A percentile compares a stretch with the other conserved stretches of the same genome.
Conservation (phyloP, 2,797 vertebrate genomes). For the Rhabdomys pumilio region DNA sequence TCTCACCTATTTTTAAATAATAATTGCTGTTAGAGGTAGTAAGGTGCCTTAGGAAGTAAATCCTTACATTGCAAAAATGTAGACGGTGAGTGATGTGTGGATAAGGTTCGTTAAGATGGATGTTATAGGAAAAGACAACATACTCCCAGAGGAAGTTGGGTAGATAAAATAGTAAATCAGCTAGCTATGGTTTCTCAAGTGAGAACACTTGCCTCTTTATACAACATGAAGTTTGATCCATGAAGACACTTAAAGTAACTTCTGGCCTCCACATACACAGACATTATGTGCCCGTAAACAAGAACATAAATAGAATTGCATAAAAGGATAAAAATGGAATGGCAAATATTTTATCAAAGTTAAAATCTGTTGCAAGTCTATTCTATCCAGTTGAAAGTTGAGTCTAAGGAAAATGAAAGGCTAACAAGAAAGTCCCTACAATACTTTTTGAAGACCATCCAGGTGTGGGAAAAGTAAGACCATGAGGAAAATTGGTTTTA, state of each 20-base stretch:
- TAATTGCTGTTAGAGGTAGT: no score
- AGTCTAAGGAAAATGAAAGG: not conserved
- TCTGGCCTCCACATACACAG: not conserved
- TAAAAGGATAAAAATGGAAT: not conserved
- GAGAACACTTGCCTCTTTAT: not conserved
- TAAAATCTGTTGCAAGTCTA: not conserved
- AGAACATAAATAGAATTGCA: not conserved
- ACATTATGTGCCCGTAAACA: not conserved
- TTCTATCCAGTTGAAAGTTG: not conserved
- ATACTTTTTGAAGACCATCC: not conserved
- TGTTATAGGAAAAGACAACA: not conserved
- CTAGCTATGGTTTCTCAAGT: not conserved
- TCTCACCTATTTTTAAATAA: not conserved
- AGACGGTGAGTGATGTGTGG: not conserved
- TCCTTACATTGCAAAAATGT: not conserved
- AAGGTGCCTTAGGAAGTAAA: not conserved
- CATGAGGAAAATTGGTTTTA: not conserved
- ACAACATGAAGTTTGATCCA: not conserved
- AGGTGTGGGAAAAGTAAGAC: not conserved
- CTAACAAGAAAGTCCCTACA: not conserved
- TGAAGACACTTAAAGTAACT: not conserved
- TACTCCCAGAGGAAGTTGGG: not conserved
- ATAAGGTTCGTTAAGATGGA: no score
- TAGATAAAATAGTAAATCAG: not conserved
- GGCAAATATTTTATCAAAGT: not conserved